Evolutionary conservation across 2,113 vertebrate genomes (phyloP).

Genomic region (Epinephelus moara): DNA sequence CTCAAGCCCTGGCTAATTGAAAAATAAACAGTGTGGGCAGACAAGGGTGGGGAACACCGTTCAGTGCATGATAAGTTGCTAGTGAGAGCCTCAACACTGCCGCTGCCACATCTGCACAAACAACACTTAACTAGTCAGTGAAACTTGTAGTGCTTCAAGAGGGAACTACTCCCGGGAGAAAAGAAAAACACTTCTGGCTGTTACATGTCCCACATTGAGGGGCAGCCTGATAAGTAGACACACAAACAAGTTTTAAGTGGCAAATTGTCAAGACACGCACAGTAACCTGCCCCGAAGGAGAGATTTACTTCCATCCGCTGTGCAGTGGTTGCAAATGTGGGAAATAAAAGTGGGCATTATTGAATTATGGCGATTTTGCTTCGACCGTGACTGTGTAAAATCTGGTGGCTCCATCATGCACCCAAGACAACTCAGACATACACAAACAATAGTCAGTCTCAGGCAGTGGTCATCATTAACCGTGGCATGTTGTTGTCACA

Average conservation of each 20-base stretch:
- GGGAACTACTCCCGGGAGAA: conserved; percentile 42
- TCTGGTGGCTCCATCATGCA: background rate
- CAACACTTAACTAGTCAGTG: conserved; percentile 18
- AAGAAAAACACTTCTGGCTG: conserved; percentile 21
- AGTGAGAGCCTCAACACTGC: background rate
- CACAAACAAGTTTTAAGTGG: conserved; percentile 39
- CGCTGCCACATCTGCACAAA: conserved; percentile 49
- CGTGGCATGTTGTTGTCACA: background rate
- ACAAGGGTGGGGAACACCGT: background rate
- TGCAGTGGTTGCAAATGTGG: conserved; percentile 21
- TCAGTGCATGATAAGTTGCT: conserved; percentile 1
- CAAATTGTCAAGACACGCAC: conserved; percentile 7
- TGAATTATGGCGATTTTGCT: background rate
- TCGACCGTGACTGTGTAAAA: background rate
- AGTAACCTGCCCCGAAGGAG: background rate
- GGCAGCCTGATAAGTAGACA: conserved; percentile 21
- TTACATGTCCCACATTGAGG: conserved; percentile 4
- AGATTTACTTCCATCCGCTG: background rate
- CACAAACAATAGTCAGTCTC: background rate
- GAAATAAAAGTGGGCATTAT: background rate
- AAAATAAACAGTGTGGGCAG: conserved; percentile 49
- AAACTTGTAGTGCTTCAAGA: conserved; percentile 23
- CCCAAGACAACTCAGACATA: background rate
- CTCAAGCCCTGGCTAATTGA: conserved; percentile 27
- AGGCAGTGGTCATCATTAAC: background rate